These are phyloP conservation scores for Crenichthys baileyi DNA, from an alignment of 2,797 vertebrate genomes.

Conservation along the genomic window DNA sequence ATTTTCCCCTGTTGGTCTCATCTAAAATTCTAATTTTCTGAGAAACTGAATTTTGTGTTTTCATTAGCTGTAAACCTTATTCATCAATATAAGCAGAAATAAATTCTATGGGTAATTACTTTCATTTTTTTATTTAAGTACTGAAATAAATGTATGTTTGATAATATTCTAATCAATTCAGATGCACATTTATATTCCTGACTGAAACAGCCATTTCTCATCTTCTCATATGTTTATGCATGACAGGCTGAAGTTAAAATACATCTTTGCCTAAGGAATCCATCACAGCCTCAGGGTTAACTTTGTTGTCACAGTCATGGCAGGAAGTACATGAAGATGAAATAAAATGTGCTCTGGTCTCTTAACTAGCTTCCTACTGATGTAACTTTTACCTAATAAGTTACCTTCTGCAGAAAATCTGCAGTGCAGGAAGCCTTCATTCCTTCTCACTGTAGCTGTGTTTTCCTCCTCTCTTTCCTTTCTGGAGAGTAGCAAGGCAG, in stretches of 20 bases:
- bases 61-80: too few relatives aligned
- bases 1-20: not conserved
- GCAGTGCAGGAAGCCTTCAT: slow-evolving; percentile 27
- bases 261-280: slow-evolving; percentile 10
- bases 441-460: slow-evolving; percentile 52
- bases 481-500: slow-evolving; percentile 33
- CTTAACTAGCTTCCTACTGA: slow-evolving; percentile 3
- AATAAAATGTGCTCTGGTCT: slow-evolving; percentile 3
- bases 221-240: slow-evolving; percentile 11
- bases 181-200: not conserved
- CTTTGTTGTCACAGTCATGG: not conserved
- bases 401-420: slow-evolving; percentile 19
- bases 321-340: not conserved
- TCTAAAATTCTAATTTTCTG: not conserved
- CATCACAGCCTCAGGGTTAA: not conserved
- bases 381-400: slow-evolving; percentile 19
- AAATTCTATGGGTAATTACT: not conserved
- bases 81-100: not conserved
- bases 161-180: not conserved
- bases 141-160: not conserved
- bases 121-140: not conserved
- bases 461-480: slow-evolving; percentile 40
- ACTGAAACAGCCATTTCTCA: slow-evolving; percentile 2
- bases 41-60: not conserved
- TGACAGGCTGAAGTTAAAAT: slow-evolving; percentile 21